phyloP scores from a whole-genome alignment of 2,797 vertebrate genomes.

The Parauchenoglanis ngamensis region DNA sequence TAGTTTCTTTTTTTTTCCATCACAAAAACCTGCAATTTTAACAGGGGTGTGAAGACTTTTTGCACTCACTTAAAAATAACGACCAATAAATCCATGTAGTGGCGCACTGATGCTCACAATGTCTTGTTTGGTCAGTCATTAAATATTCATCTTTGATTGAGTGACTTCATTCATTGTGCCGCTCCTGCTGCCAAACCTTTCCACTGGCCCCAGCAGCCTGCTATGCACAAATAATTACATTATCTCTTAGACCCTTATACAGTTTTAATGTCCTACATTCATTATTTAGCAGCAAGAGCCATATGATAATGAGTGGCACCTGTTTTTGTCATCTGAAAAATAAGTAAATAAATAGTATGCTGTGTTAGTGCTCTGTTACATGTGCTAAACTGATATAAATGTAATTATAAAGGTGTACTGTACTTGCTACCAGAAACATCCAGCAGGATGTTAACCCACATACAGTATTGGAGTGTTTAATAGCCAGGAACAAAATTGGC shows the following conservation, averaged over 20 bases:
- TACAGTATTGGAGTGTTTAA: background rate
- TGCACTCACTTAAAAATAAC: background rate
- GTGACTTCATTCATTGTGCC: background rate
- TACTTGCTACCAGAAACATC: background rate
- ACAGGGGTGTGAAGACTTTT: background rate
- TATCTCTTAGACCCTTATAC: slow-evolving; percentile 29
- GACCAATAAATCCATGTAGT: background rate
- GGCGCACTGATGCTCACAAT: background rate
- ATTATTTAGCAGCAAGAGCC: slow-evolving; percentile 25
- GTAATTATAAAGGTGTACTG: background rate
- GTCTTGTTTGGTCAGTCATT: slow-evolving; percentile 7
- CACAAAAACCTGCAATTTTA: background rate
- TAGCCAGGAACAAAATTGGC: background rate
- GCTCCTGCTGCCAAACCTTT: slow-evolving; percentile 8
- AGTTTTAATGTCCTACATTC: slow-evolving; percentile 44
- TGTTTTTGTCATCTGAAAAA: background rate
- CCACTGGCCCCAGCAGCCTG: background rate
- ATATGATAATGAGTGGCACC: slow-evolving; percentile 4
- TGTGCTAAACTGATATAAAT: background rate
- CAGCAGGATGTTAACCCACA: background rate
- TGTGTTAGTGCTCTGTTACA: background rate
- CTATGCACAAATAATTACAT: slow-evolving; percentile 17
- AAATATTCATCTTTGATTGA: slow-evolving; percentile 40
- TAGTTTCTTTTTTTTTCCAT: background rate
- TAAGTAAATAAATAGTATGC: background rate